Percentiles rank a stretch among this genome's conserved stretches.
Conservation (phyloP, 1,140 invertebrate genomes). For the Leptinotarsa texana region DNA sequence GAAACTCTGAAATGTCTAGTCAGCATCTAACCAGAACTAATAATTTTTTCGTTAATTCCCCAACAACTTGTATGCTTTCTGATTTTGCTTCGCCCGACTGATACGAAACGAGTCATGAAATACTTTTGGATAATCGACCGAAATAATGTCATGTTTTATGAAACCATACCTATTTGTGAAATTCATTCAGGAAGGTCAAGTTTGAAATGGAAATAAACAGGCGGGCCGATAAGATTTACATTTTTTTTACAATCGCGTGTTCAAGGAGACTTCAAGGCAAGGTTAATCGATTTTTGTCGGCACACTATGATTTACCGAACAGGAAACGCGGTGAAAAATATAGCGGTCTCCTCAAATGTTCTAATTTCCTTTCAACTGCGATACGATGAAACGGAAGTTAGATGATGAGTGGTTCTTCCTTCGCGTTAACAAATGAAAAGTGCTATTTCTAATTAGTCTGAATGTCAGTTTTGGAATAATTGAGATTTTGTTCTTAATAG, state of each 20-base stretch:
- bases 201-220: constrained; percentile 5
- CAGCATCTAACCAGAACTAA: no score
- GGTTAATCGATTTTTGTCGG: constrained; percentile 1
- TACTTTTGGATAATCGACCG: background rate
- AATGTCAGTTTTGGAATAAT: no score
- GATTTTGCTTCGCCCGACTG: background rate
- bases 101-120: background rate
- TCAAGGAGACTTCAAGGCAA: background rate
- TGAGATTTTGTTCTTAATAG: no score
- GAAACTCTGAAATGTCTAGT: no score
- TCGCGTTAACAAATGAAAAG: no score
- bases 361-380: background rate
- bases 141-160: background rate
- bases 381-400: no score
- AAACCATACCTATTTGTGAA: background rate
- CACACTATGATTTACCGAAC: background rate
- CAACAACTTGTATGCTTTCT: background rate
- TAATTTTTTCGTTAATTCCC: no score
- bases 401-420: no score
- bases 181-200: background rate
- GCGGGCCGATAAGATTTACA: background rate
- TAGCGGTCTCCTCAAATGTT: background rate
- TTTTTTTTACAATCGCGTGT: background rate
- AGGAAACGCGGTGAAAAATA: background rate
- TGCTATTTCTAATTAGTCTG: no score